Evolutionary conservation across 2,888 invertebrate species (phyloP), one percentile per base, ranked within the genome.

Genomic region (Theretra japonica): DNA sequence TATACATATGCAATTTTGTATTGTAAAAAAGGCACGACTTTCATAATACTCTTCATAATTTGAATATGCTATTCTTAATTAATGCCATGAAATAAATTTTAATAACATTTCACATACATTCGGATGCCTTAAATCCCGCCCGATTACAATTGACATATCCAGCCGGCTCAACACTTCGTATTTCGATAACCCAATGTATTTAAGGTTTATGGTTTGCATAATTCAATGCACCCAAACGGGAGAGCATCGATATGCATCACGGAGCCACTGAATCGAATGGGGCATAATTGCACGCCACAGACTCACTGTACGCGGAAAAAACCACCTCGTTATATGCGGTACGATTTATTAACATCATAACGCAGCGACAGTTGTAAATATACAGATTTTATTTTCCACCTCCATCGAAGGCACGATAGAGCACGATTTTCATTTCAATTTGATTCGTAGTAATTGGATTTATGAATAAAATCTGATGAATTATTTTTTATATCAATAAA

Each of bases 231-330:
- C 81, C 80, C 80, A 81, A 85, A 84, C 82, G 76, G 84, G 82
- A 78, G 85, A 82, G 83, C 84, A 82, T 84, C 84, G 84, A 86
- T 86, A 88, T 86, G 87, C 85, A 86, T 85, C 84, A 83, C 79
- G 77, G 76, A 74, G 75, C 80, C 80, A 85, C 85, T 86, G 86
- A 86, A 83, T 88, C 84, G 84, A 87, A 86, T 83, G 83, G 83
- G 82, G 76, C 79, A 83, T 85, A 85, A 86, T 87, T 86, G 83
- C 80, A 75, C 76, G 72, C 75, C 75, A 78, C 73, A 58, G 70
- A 65, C 72, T 15, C 4, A 50, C 62, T 72, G 33, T 58, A 57
- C 19, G 62, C 70, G 68, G 68, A 71, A 72, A 69, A 73, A 73
- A 59, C 50, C 59, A n/a, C 50, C 41, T 5, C 7, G 21, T 69